Base-by-base conservation (phyloP, 2,888 invertebrate genomes). In the Ophonus ardosiacus region DNA sequence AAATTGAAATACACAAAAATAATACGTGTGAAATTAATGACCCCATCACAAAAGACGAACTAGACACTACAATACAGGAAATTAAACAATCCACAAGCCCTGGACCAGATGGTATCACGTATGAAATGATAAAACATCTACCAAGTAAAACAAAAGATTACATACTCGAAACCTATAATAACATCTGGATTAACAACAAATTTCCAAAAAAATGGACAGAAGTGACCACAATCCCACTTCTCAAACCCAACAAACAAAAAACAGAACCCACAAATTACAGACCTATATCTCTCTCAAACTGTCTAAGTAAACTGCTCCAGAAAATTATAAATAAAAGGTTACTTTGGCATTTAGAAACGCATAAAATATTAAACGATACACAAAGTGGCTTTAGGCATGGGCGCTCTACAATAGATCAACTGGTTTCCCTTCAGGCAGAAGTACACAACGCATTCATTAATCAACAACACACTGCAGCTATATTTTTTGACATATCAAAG, bases 71-170 rank as follows among this genome's bases (percentile, higher is more conserved):
- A 0, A 68, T 68, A 13, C 1, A 38, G 1, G 68, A 68, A 31
- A 8, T 68, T 5, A 68, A 68, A 38, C 31, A 38, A 0, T 68
- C 68, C 1, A 38, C 68, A 0, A 68, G 68, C 2, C 68, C 38
- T n/a, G 38, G 31, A 8, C 68, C n/a, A 68, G 68, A 68, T n/a
- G 68, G 38, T 7, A 68, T 68, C 3, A 38, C 68, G 0, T 71
- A 71, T 6, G 21, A 71, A n/a, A 71, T 71, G 40, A 71, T 71
- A 31, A 15, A 40, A 40, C 24, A 71, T 3, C 15, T 71, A 38
- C 18, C 71, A 38, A 17, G 5, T n/a, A 17, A 71, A 38, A 31
- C 71, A 13, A 4, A 13, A 40, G 40, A 71, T 5, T 31, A 7
- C n/a, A 24, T 71, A 18, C 38, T 71, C 2, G 8, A 10, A 71